These are phyloP conservation scores for Neomicropteryx cornuta DNA, from an alignment of 1,140 invertebrate species.

Conservation along the genomic window DNA sequence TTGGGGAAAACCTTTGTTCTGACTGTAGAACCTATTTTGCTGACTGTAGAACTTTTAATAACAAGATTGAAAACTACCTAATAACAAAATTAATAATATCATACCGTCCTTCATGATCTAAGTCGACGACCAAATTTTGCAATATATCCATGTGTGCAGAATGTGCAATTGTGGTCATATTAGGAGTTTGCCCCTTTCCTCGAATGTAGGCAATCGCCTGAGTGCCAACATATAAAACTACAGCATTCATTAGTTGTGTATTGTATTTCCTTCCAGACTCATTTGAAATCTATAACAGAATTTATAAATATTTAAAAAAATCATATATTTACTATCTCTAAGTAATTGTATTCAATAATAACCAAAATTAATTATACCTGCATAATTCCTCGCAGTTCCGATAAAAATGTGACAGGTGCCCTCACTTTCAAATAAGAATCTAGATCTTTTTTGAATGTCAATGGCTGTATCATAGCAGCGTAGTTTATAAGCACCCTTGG, in stretches of 20 bases:
- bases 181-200: slow-evolving; percentile 79
- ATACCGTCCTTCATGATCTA: slow-evolving; percentile 87
- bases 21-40: too few species aligned
- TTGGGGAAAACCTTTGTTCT: too few species aligned
- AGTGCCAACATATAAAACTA: slow-evolving; percentile 95
- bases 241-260: slow-evolving; percentile 90
- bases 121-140: slow-evolving; percentile 94
- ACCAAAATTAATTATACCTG: slow-evolving; percentile 56
- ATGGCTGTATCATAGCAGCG: slow-evolving; percentile 73
- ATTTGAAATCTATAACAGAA: slow-evolving; percentile 40
- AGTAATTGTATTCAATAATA: too few species aligned
- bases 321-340: too few species aligned
- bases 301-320: too few species aligned
- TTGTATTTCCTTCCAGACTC: slow-evolving; percentile 90
- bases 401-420: slow-evolving; percentile 90
- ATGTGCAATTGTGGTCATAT: slow-evolving; percentile 92
- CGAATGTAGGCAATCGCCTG: slow-evolving; percentile 87
- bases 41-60: too few species aligned
- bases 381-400: slow-evolving; percentile 81
- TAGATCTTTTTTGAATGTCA: slow-evolving; percentile 86
- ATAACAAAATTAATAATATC: too few species aligned
- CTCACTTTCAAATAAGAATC: slow-evolving; percentile 94
- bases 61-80: too few species aligned
- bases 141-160: slow-evolving; percentile 99
- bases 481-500: slow-evolving; percentile 89